Base-by-base conservation (phyloP, 2,113 vertebrate genomes). In the Nipponia nippon region DNA sequence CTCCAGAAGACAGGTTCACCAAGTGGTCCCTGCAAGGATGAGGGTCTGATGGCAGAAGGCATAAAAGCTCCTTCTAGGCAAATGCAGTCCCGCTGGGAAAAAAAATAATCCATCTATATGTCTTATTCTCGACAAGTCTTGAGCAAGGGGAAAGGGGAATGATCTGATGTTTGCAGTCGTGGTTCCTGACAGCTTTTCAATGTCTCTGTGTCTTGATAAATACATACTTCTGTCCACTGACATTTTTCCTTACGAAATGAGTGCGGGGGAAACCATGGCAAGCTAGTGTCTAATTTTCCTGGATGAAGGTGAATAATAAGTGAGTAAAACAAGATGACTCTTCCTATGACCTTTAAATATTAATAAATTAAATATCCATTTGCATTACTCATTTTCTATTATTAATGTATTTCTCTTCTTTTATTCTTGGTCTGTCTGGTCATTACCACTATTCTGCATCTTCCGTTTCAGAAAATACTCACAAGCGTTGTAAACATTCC, bases 331-430 rank as follows among this genome's bases (percentile, higher is more conserved):
- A 88, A 91, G 87, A 84, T 95, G 63, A 89, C 46, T 97, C 69
- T 81, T 95, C 62, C 29, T 69, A 36, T 59, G 79, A 85, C 92
- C 81, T 97, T 97, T 97, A 95, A 93, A 90, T 91, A 77, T 78
- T 95, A 88, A 85, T 92, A 96, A 83, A 94, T 86, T 88, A 90
- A 83, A 72, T 90, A 95, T 23, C 79, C 67, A 46, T 86, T 94
- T 83, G 70, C 63, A 85, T 95, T 87, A 94, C 40, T 92, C 76
- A 89, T 83, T 92, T 96, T 94, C 81, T 75, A 44, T 86, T 93
- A 90, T 81, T 93, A 75, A 91, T 80, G 17, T 66, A 53, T 94
- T 87, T 93, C 13, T 84, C 42, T 86, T 83, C 23, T 84, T 84
- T 90, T 96, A 59, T 82, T 83, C 82, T 83, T 79, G 13, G 25